Evolutionary conservation across 1,140 invertebrate genomes (phyloP), one percentile per base, ranked within the genome.

Genomic region (Wiebesia pumilae): DNA sequence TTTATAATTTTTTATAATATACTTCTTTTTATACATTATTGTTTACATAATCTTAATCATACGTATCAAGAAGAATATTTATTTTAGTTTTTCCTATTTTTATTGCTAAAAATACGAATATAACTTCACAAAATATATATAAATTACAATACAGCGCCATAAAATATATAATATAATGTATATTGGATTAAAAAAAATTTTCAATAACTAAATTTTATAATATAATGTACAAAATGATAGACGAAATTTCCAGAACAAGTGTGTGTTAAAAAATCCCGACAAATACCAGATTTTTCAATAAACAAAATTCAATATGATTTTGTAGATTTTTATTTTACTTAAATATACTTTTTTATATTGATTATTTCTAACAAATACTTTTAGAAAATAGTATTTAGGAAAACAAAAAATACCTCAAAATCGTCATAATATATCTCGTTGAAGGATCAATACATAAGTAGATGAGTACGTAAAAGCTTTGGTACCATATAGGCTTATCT

Each of bases 381-480:
- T 54, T 54, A 54, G 3, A 21, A 54, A 54, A 54, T 7, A 47
- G 43, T 47, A 47, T 6, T 47, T 14, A 47, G 67, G 30, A n/a
- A 69, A 69, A 69, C 30, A n/a, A 12, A 81, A 81, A 40, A 51
- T 24, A 81, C 10, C 58, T 81, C 35, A 65, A 43, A 16, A 58
- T 79, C 71, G 19, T 33, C 10, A 79, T 54, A 33, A 58, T 33
- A 35, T 3, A 71, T 82, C 65, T 24, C 47, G 33, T 73, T 7
- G 27, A 75, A 62, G 47, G 69, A 38, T 75, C 10, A 33, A 58
- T 51, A 24, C 58, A n/a, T 83, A 77, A 77, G 40, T 38, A 82
- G 33, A 40, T 62, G 71, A 77, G 82, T 83, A 62, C 16, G 40
- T 77, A 54, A 83, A 84, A 85, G 38, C 84, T 86, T 86, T 86